Conservation (phyloP, 2,797 vertebrate species). For the Clarias pachynema region DNA sequence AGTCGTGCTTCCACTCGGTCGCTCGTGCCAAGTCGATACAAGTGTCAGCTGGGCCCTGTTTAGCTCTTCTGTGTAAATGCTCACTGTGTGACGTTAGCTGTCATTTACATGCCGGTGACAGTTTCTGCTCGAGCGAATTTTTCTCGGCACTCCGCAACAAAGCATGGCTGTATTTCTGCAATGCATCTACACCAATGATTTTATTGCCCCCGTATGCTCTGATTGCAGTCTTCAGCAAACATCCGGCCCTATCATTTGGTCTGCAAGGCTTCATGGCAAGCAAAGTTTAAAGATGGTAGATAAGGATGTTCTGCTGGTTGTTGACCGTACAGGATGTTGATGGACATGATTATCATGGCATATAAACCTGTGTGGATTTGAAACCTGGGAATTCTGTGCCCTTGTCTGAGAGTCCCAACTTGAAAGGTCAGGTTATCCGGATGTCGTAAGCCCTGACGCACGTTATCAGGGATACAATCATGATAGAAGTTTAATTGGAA, state of each 20-base stretch:
- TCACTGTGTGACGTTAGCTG: not conserved
- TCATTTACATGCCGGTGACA: slow-evolving; percentile 3
- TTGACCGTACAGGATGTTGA: slow-evolving; percentile 30
- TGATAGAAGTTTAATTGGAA: not conserved
- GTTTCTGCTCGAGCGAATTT: not conserved
- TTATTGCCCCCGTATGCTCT: not conserved
- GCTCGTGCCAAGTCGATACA: not conserved
- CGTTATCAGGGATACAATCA: not conserved
- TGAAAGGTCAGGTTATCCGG: slow-evolving; percentile 43
- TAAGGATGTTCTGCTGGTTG: slow-evolving; percentile 23
- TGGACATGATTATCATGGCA: not conserved
- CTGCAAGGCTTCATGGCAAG: not conserved
- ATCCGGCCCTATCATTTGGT: not conserved
- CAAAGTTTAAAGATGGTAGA: slow-evolving; percentile 9
- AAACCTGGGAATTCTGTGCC: slow-evolving; percentile 2
- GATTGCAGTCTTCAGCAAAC: slow-evolving; percentile 5
- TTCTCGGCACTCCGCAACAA: not conserved
- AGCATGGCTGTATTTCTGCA: not conserved
- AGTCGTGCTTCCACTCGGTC: not conserved
- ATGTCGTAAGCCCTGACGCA: slow-evolving; percentile 19
- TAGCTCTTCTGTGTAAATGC: not conserved
- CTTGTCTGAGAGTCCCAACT: not conserved
- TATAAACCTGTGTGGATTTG: not conserved
- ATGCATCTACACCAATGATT: not conserved
- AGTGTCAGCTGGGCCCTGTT: not conserved